Conservation (phyloP, 2,797 vertebrate genomes). For the Sciurus vulgaris region DNA sequence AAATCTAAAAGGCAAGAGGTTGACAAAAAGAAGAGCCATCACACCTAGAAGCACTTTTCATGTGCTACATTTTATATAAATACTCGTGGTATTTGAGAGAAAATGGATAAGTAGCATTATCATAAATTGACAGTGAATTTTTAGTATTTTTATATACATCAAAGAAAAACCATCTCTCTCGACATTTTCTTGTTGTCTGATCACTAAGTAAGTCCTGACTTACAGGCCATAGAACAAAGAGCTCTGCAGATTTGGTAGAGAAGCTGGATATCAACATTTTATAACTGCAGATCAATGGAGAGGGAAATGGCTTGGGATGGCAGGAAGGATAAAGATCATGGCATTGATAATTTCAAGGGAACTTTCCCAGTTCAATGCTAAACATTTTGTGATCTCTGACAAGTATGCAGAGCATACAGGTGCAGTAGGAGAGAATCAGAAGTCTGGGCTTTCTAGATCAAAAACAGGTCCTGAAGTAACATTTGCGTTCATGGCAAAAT, state of each 20-base stretch:
- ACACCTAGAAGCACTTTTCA: neutral
- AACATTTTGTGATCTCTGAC: neutral
- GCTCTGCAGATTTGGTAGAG: neutral
- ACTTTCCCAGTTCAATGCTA: neutral
- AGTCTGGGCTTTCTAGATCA: neutral
- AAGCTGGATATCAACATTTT: neutral
- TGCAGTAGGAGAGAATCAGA: neutral
- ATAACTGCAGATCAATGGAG: neutral
- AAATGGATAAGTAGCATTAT: conserved; percentile 16
- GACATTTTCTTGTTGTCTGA: neutral
- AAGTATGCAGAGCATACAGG: neutral
- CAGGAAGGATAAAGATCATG: neutral
- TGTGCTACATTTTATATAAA: conserved; percentile 47
- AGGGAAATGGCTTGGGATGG: neutral
- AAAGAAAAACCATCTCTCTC: conserved; percentile 31
- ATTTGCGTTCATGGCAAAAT: neutral
- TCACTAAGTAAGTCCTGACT: conserved; percentile 16
- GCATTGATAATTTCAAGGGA: neutral
- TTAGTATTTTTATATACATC: conserved; percentile 22
- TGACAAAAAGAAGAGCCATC: neutral
- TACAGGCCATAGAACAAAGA: conserved; percentile 5
- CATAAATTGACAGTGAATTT: conserved; percentile 28
- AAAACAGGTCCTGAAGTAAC: neutral
- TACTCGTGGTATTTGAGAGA: conserved; percentile 2
- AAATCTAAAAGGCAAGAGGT: conserved; percentile 64